Evolutionary conservation across 2,797 vertebrate genomes (phyloP).

Genomic region (Melanotaenia pygmaea): DNA sequence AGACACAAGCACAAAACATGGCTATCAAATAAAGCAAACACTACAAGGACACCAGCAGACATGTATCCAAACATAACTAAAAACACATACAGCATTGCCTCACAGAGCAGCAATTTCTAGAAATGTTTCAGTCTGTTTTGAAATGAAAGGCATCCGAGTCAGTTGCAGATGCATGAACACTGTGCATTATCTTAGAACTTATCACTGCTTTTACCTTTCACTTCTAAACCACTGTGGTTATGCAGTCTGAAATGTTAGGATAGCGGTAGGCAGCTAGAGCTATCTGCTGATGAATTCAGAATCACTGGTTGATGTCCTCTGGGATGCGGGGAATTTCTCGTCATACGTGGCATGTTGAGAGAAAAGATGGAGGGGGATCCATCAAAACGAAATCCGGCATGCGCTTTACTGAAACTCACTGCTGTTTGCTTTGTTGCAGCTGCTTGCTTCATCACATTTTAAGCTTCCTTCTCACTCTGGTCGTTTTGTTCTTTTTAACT

Average conservation of each 20-base stretch:
- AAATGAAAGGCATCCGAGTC: conserved; percentile 24
- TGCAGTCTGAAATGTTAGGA: conserved; percentile 37
- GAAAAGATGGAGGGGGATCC: conserved; percentile 16
- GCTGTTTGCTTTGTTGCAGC: conserved; percentile 73
- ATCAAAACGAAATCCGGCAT: conserved; percentile 76
- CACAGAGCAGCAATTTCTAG: neutral
- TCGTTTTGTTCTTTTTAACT: conserved; percentile 62
- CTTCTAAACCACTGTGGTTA: conserved; percentile 27
- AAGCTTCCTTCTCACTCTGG: conserved; percentile 67
- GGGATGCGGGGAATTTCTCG: conserved; percentile 57
- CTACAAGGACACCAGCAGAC: conserved; percentile 34
- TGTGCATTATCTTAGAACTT: conserved; percentile 14
- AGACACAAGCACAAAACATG: conserved; percentile 3
- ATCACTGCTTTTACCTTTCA: conserved; percentile 42
- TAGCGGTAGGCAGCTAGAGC: conserved; percentile 22
- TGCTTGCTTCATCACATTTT: conserved; percentile 78
- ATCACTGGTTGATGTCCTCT: conserved; percentile 35
- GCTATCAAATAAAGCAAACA: conserved; percentile 6
- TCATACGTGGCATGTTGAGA: conserved; percentile 72
- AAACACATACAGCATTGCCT: neutral
- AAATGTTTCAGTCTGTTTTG: neutral
- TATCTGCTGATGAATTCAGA: conserved; percentile 48
- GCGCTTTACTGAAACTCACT: conserved; percentile 73
- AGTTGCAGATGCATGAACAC: conserved; percentile 55
- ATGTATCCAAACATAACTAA: conserved; percentile 39